Conservation (phyloP, 2,888 invertebrate species). For the Alsophila aescularia region DNA sequence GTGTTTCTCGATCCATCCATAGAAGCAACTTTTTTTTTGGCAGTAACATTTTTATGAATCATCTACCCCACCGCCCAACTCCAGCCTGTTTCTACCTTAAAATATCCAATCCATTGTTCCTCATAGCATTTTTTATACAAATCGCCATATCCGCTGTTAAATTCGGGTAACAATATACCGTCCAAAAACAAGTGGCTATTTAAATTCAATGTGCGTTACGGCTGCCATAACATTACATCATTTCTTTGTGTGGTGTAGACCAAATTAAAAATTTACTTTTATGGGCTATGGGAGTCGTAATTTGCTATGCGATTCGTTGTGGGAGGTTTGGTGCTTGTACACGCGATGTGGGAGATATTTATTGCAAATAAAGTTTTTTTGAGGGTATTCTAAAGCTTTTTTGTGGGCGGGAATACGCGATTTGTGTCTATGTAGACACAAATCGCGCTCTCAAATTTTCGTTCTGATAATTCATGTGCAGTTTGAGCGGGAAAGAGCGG, state of each 20-base stretch:
- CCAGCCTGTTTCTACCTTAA: neutral
- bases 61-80: too few relatives aligned
- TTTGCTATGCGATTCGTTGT: slow-evolving; percentile 12
- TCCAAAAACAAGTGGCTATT: slow-evolving; percentile 39
- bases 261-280: slow-evolving; percentile 41
- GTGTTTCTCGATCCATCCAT: too few relatives aligned
- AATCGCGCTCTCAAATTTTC: too few relatives aligned
- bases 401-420: too few relatives aligned
- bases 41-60: too few relatives aligned
- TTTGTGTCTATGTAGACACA: too few relatives aligned
- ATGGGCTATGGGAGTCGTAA: slow-evolving; percentile 21
- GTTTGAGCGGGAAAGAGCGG: too few relatives aligned
- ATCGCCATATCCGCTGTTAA: slow-evolving; percentile 22
- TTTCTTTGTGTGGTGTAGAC: slow-evolving; percentile 37
- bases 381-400: too few relatives aligned
- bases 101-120: slow-evolving; percentile 9
- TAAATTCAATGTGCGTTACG: slow-evolving; percentile 37
- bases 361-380: slow-evolving; percentile 12
- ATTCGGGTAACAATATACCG: slow-evolving; percentile 27
- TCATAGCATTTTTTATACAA: slow-evolving; percentile 13
- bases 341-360: slow-evolving; percentile 8
- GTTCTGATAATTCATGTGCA: too few relatives aligned
- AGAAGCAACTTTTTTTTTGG: too few relatives aligned
- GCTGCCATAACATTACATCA: slow-evolving; percentile 40
- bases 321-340: slow-evolving; percentile 6